These are phyloP conservation scores for Aphidoletes aphidimyza DNA, from an alignment of 2,888 invertebrate species.

Conservation along the genomic window DNA sequence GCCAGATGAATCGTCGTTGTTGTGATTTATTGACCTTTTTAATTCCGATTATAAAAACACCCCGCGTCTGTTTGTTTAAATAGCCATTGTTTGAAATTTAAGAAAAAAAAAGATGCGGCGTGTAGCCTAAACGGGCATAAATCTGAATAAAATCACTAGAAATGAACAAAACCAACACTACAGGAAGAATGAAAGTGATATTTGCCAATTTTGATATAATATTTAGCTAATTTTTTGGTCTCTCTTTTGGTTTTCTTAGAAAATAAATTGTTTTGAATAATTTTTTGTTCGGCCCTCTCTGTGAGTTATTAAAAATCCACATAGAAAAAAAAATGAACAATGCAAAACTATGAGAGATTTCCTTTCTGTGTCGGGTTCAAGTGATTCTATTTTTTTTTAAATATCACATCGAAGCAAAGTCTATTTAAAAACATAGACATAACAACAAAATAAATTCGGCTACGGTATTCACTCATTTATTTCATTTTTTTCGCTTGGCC, in stretches of 20 bases:
- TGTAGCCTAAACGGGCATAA: too few relatives aligned
- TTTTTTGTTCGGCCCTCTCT: too few relatives aligned
- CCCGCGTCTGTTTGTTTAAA: not conserved
- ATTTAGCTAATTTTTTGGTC: not conserved
- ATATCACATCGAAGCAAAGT: not conserved
- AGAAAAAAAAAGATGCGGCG: not conserved
- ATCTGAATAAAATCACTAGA: too few relatives aligned
- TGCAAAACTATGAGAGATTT: not conserved
- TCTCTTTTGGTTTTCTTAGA: not conserved
- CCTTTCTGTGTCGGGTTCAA: too few relatives aligned
- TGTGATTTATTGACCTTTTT: conserved; percentile 11
- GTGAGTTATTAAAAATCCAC: not conserved
- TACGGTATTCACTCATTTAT: not conserved
- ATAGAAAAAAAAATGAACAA: not conserved
- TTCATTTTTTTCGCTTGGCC: not conserved
- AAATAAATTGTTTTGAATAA: too few relatives aligned
- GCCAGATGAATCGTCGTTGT: not conserved
- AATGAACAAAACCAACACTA: not conserved
- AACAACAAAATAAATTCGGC: not conserved
- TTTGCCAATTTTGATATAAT: not conserved
- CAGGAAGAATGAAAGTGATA: conserved; percentile 51
- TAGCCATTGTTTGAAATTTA: not conserved
- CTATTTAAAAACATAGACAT: not conserved
- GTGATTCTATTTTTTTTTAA: too few relatives aligned
- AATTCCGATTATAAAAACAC: not conserved